Evolutionary conservation across 2,888 invertebrate species (phyloP).

Genomic region (Heliconius ismenius): DNA sequence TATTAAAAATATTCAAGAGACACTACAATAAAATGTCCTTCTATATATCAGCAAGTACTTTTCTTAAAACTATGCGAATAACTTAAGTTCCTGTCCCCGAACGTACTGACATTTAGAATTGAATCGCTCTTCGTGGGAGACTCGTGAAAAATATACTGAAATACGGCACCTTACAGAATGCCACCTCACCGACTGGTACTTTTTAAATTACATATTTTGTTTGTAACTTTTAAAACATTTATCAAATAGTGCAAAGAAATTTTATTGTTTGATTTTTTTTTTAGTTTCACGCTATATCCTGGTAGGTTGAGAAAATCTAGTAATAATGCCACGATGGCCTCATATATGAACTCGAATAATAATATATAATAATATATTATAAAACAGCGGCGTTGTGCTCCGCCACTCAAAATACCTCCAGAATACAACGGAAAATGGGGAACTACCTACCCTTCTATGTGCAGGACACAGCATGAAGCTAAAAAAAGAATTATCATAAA

Average conservation of each 20-base stretch:
- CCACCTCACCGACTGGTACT: not conserved
- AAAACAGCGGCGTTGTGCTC: not conserved
- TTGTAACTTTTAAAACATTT: not conserved
- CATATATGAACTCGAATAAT: not conserved
- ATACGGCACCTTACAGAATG: conserved; percentile 5
- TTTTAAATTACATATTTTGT: conserved; percentile 4
- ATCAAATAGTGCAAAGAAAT: not conserved
- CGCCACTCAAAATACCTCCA: too few species aligned
- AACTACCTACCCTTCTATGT: too few species aligned
- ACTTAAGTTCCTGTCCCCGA: conserved; percentile 50
- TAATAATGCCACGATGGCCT: not conserved
- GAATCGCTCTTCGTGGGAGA: conserved; percentile 50
- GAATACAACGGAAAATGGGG: too few species aligned
- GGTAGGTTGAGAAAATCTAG: too few species aligned
- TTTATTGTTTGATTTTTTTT: not conserved
- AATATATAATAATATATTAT: not conserved
- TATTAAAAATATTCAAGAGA: conserved; percentile 5
- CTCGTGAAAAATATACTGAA: conserved; percentile 35
- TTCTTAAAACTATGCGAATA: conserved; percentile 47
- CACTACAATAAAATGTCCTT: not conserved
- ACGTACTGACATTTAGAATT: conserved; percentile 54
- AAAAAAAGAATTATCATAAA: too few species aligned
- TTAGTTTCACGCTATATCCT: not conserved
- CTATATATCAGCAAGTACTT: conserved; percentile 3
- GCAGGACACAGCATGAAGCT: too few species aligned